Conservation (phyloP, 2,113 vertebrate genomes). For the Dipodomys merriami region DNA sequence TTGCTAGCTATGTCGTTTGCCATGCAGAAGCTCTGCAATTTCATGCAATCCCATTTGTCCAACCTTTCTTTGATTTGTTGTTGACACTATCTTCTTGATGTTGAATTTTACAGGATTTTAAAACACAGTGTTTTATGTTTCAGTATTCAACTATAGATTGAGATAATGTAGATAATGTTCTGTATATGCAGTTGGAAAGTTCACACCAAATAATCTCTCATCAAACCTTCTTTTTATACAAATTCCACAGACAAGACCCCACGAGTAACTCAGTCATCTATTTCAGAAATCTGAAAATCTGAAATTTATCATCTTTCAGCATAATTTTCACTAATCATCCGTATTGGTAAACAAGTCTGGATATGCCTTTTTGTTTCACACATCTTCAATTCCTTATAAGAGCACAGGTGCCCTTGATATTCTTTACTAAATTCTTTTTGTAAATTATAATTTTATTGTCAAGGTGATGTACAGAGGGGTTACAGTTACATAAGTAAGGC, state of each 20-base stretch:
- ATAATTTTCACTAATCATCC: slow-evolving; percentile 22
- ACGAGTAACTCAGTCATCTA: slow-evolving; percentile 3
- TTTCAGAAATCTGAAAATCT: not conserved
- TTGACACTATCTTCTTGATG: not conserved
- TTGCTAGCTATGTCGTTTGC: no score
- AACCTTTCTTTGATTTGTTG: no score
- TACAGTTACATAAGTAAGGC: no score
- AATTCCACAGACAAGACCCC: not conserved
- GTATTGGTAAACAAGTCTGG: not conserved
- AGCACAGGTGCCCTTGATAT: no score
- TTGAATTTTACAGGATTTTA: slow-evolving; percentile 12
- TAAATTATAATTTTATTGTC: no score
- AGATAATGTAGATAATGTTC: not conserved
- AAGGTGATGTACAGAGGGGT: no score
- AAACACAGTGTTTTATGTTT: not conserved
- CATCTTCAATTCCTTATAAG: no score
- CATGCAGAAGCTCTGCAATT: no score
- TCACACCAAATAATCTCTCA: not conserved
- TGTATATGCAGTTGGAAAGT: not conserved
- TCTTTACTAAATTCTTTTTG: not conserved
- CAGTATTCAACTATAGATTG: not conserved
- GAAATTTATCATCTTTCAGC: slow-evolving; percentile 6
- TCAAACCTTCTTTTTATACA: not conserved
- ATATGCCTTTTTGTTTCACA: not conserved
- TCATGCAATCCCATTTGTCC: no score